Base-by-base conservation (phyloP, 1,140 invertebrate species). In the Brevipalpus yothersi region DNA sequence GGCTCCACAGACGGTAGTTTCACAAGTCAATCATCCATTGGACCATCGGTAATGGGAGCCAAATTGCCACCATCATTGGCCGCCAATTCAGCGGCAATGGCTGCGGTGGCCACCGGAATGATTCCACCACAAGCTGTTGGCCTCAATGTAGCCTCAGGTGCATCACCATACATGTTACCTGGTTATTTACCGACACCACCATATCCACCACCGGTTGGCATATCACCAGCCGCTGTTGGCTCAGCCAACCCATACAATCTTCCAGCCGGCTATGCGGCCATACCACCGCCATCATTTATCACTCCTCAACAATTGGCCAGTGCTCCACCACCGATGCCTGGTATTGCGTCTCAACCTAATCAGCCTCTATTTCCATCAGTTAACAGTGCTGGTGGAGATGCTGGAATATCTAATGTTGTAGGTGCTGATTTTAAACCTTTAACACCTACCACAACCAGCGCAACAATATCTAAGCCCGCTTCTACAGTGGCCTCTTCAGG, bases 401-500 rank as follows among this genome's bases (percentile, higher is more conserved):
- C 15, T 13, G 15, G 21, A 40, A 11, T 12, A 15, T 41, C 53
- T 0, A 42, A 45, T 60, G 39, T 56, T 53, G 59, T 56, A 19
- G 59, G 53, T 17, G 31, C 59, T 43, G 45, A 58, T 41, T 58
- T 58, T 39, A 58, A 47, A 17, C 58, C 58, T 21, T 21, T 58
- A 47, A n/a, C n/a, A 15, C 19, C 9, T 58, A 39, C 15, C 45
- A 13, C 53, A 39, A 41, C 53, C 10, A 41, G 42, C 56, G 15
- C 42, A 56, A 47, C 54, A 19, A 57, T 61, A 17, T 61, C 62
- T 17, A 58, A 56, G 23, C 59, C 62, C 11, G 73, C 68, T 75
- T 78, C 80, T 41, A 76, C 83, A 40, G 83, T 86, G 15, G 80
- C 80, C 40, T 80, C 81, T 12, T 84, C 84, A 60, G 82, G 84